Evolutionary conservation across 2,888 invertebrate genomes (phyloP).

Genomic region (Cepaea hortensis): DNA sequence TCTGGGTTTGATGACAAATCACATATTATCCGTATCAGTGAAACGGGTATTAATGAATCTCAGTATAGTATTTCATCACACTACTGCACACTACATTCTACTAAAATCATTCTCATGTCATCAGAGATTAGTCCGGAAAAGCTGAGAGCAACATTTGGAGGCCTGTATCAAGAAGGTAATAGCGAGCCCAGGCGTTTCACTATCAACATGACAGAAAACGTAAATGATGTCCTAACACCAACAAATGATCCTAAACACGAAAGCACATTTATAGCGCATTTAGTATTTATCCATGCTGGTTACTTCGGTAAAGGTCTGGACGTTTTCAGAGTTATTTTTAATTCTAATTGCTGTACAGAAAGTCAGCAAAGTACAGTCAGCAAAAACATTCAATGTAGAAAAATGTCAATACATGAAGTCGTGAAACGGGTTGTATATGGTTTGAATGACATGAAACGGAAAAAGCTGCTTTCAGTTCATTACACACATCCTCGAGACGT

Average conservation of each 20-base stretch:
- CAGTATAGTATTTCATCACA: not conserved
- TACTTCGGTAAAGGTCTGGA: constrained; percentile 43
- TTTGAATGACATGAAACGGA: constrained; percentile 32
- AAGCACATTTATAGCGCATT: constrained; percentile 29
- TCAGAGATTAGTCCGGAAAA: constrained; percentile 36
- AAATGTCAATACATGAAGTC: constrained; percentile 31
- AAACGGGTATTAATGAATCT: not conserved
- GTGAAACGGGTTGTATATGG: constrained; percentile 29
- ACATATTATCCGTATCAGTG: constrained; percentile 39
- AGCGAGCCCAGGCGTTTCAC: constrained; percentile 52
- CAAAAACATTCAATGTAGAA: not conserved
- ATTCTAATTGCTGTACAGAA: constrained; percentile 38
- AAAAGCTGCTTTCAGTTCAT: not conserved
- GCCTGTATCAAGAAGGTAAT: constrained; percentile 43
- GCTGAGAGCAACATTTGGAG: constrained; percentile 50
- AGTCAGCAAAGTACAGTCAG: constrained; percentile 9
- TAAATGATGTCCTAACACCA: constrained; percentile 16
- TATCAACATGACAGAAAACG: constrained; percentile 50
- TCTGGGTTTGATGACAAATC: constrained; percentile 21
- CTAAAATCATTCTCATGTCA: constrained; percentile 36
- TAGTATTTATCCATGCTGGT: constrained; percentile 48
- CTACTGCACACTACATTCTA: not conserved
- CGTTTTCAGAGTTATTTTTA: constrained; percentile 46
- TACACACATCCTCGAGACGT: not conserved
- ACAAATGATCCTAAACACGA: not conserved